These are phyloP conservation scores for Luehdorfia chinensis DNA, from an alignment of 1,140 invertebrate species.

Conservation along the genomic window DNA sequence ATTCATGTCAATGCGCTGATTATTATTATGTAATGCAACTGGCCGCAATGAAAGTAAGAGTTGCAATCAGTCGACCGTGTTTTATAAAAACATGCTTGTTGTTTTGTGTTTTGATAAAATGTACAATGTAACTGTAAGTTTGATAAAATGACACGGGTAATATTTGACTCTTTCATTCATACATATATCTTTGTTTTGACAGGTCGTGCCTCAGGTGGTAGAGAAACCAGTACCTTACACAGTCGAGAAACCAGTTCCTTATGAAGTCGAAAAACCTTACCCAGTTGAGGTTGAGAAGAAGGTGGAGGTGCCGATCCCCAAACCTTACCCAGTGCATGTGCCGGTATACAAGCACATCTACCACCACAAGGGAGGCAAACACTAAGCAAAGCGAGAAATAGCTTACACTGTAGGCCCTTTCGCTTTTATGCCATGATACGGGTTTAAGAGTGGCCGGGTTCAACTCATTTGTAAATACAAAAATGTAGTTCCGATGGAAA, in stretches of 20 bases:
- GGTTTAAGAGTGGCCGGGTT: conserved; percentile 14
- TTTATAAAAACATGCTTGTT: conserved; percentile 28
- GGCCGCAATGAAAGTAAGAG: conserved; percentile 52
- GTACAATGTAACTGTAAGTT: too few relatives aligned
- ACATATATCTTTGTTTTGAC: too few relatives aligned
- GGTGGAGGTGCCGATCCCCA: conserved; percentile 85
- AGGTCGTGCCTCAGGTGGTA: conserved; percentile 79
- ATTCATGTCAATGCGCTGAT: conserved; percentile 36
- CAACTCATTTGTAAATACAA: conserved; percentile 5
- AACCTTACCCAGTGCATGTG: conserved; percentile 88
- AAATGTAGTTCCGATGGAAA: conserved; percentile 48
- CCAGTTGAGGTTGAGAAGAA: conserved; percentile 87
- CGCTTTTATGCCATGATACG: not conserved
- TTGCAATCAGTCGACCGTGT: conserved; percentile 33
- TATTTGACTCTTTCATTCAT: too few relatives aligned
- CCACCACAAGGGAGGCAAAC: conserved; percentile 80
- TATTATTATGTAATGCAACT: conserved; percentile 41
- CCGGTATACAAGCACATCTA: conserved; percentile 89
- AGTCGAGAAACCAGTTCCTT: conserved; percentile 86
- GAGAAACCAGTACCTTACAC: conserved; percentile 87
- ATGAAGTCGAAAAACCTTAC: conserved; percentile 87
- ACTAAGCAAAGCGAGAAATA: conserved; percentile 56
- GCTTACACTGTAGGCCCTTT: conserved; percentile 45
- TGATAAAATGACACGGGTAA: too few relatives aligned
- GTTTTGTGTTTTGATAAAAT: too few relatives aligned